phyloP scores from a whole-genome alignment of 2,113 vertebrate species.

The Nannospalax galili region DNA sequence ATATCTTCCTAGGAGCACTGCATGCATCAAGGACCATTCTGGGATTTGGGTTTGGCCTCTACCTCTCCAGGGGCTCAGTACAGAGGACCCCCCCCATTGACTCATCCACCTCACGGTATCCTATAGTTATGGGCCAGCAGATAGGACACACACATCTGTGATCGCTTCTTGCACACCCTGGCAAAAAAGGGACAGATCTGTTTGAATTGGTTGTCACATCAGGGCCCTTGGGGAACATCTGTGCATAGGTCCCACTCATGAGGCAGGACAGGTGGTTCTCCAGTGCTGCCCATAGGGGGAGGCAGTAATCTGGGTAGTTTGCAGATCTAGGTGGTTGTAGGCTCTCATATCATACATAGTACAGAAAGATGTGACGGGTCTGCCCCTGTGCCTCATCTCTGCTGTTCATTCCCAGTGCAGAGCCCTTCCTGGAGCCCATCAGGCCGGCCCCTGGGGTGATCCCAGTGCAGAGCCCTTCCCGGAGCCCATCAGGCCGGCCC shows the following conservation, averaged over 20 bases:
- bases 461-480: background rate
- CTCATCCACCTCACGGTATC: rapidly evolving
- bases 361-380: rapidly evolving
- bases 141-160: background rate
- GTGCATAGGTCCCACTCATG: background rate
- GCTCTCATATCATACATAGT: no score
- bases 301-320: no score
- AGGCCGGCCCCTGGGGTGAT: background rate
- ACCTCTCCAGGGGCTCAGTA: background rate
- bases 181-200: background rate
- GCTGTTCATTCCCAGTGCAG: background rate
- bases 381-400: no score
- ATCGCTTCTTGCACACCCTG: background rate
- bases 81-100: rapidly evolving
- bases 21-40: rapidly evolving
- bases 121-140: rapidly evolving
- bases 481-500: background rate
- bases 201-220: rapidly evolving
- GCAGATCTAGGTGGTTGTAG: background rate
- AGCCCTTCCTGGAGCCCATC: background rate
- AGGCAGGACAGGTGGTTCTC: background rate
- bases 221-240: background rate
- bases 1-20: rapidly evolving
- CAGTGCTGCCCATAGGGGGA: rapidly evolving
- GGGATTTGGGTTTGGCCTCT: background rate